Conservation (phyloP, 53 echinoderm and acorn worm genomes). For the Luidia sarsii region DNA sequence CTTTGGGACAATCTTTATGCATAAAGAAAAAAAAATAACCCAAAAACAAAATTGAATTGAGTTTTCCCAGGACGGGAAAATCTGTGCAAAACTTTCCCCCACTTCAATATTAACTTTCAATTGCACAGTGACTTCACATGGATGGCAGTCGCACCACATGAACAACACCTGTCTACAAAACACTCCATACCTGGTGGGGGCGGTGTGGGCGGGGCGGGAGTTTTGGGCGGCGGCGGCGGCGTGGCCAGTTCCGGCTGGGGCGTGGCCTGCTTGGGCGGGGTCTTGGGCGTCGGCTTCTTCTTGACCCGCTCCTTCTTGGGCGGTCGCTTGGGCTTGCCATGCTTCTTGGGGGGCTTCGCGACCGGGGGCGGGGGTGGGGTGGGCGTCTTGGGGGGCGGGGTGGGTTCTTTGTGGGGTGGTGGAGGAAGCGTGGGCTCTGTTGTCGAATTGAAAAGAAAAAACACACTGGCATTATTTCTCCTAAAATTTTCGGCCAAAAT, state of each 20-base stretch:
- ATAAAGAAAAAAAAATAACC: too few relatives aligned
- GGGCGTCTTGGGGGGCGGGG: constrained; percentile 57
- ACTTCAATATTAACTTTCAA: too few relatives aligned
- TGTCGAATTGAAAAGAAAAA: neutral
- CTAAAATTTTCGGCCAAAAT: too few relatives aligned
- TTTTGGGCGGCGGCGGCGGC: constrained; percentile 1
- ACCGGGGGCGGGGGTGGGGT: constrained; percentile 57
- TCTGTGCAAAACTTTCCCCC: too few relatives aligned
- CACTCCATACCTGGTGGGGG: constrained; percentile 18
- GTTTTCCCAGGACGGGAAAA: too few relatives aligned
- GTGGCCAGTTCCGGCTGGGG: constrained; percentile 59
- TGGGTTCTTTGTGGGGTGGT: constrained; percentile 64
- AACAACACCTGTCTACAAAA: too few relatives aligned
- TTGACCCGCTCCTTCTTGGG: constrained; percentile 58
- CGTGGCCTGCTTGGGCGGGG: constrained; percentile 49
- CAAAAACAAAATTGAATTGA: too few relatives aligned
- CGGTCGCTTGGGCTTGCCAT: constrained; percentile 56
- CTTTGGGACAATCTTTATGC: too few relatives aligned
- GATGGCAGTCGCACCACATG: too few relatives aligned
- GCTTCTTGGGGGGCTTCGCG: constrained; percentile 49
- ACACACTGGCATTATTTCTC: too few relatives aligned
- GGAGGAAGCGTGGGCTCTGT: constrained; percentile 72
- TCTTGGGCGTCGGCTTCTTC: constrained; percentile 6
- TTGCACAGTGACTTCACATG: too few relatives aligned
- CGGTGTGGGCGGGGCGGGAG: constrained; percentile 21